Evolutionary conservation across 1,140 invertebrate species (phyloP).

Genomic region (Heliconius eleuchia): DNA sequence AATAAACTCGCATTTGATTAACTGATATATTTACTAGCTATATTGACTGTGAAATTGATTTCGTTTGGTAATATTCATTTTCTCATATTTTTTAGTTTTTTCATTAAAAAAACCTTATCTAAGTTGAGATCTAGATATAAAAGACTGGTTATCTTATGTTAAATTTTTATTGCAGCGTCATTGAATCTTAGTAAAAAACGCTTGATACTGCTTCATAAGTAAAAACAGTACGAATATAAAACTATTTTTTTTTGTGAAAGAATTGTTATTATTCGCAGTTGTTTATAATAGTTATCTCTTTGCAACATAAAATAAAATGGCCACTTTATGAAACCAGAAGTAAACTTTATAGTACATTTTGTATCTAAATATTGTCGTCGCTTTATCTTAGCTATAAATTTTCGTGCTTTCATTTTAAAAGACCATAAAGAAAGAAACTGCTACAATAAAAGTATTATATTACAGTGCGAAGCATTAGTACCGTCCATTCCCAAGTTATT

Average conservation of each 20-base stretch:
- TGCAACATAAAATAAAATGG: conserved; percentile 31
- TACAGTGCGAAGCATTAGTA: conserved; percentile 29
- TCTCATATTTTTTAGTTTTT: background rate
- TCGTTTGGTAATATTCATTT: background rate
- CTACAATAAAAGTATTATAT: conserved; percentile 44
- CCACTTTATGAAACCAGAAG: conserved; percentile 30
- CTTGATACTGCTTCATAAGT: background rate
- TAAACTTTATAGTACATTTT: conserved; percentile 36
- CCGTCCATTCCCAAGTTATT: conserved; percentile 32
- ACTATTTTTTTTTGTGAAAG: background rate
- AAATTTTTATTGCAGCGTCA: too few relatives aligned
- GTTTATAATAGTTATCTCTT: conserved; percentile 26
- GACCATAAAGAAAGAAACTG: conserved; percentile 46
- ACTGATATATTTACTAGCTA: conserved; percentile 24
- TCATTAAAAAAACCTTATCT: background rate
- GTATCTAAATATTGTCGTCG: conserved; percentile 44
- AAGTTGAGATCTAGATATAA: too few relatives aligned
- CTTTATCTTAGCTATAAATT: conserved; percentile 47
- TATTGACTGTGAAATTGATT: conserved; percentile 18
- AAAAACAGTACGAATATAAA: background rate
- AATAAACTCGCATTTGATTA: conserved; percentile 32
- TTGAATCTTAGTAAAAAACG: too few relatives aligned
- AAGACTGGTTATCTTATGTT: too few relatives aligned
- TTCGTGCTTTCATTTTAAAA: conserved; percentile 45
- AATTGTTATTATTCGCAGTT: conserved; percentile 1